Conservation (phyloP, 2,113 vertebrate species). For the Muntiacus muntjak region DNA sequence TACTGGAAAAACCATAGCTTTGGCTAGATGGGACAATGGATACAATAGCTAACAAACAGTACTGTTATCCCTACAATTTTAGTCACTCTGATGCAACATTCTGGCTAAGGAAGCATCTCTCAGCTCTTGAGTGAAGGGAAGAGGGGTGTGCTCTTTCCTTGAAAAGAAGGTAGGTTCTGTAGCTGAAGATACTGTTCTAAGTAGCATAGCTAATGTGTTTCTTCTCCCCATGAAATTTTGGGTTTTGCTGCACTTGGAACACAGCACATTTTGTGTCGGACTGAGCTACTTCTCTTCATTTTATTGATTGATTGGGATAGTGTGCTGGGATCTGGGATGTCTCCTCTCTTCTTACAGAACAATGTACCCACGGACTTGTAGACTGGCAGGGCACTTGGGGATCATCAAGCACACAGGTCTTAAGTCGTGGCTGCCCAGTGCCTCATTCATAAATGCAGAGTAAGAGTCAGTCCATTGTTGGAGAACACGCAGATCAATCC, state of each 20-base stretch:
- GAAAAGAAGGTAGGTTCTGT: not conserved
- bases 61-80: not conserved
- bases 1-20: not conserved
- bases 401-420: not conserved
- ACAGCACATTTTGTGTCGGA: too few species aligned
- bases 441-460: not conserved
- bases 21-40: not conserved
- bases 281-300: not conserved
- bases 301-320: not conserved
- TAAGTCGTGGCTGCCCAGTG: not conserved
- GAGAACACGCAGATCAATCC: not conserved
- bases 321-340: not conserved
- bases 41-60: not conserved
- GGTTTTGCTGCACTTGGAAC: not conserved
- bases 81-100: not conserved
- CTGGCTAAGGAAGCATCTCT: not conserved
- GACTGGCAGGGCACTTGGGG: not conserved
- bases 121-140: accelerated
- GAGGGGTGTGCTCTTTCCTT: not conserved
- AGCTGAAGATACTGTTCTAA: not conserved
- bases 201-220: too few species aligned
- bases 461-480: not conserved
- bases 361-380: not conserved
- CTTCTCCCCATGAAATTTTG: not conserved
- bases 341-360: not conserved